phyloP scores from a whole-genome alignment of 2,113 vertebrate species.

The Tautogolabrus adspersus region DNA sequence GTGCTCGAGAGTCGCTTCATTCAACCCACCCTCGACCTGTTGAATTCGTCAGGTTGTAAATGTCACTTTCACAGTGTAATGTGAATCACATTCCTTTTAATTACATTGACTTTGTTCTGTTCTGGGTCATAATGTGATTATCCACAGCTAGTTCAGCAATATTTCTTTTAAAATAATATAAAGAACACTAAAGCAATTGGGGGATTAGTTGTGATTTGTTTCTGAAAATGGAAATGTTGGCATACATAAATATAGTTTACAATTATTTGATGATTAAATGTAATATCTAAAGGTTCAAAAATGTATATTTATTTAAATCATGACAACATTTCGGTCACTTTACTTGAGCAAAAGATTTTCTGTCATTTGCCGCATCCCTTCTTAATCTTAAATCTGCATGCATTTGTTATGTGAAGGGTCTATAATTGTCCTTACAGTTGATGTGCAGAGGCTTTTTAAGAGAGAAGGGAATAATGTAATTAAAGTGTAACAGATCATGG shows the following conservation, averaged over 20 bases:
- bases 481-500: constrained; percentile 30
- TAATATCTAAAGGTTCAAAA: no score
- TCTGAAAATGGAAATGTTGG: background rate
- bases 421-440: no score
- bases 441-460: no score
- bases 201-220: background rate
- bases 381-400: no score
- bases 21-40: constrained; percentile 15
- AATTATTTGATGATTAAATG: background rate
- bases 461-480: no score
- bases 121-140: constrained; percentile 37
- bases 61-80: constrained; percentile 53
- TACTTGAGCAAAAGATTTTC: no score
- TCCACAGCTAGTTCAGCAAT: constrained; percentile 13
- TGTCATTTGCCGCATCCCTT: no score
- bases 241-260: background rate
- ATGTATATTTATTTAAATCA: no score
- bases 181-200: background rate
- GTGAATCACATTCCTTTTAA: constrained; percentile 12
- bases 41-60: constrained; percentile 44
- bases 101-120: constrained; percentile 14
- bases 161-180: background rate
- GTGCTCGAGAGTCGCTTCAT: constrained; percentile 5
- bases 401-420: no score
- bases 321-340: no score